Percentiles rank a stretch among this genome's conserved stretches.
These are phyloP conservation scores for Callospermophilus lateralis DNA, from an alignment of 2,113 vertebrate genomes.

Conservation along the genomic window DNA sequence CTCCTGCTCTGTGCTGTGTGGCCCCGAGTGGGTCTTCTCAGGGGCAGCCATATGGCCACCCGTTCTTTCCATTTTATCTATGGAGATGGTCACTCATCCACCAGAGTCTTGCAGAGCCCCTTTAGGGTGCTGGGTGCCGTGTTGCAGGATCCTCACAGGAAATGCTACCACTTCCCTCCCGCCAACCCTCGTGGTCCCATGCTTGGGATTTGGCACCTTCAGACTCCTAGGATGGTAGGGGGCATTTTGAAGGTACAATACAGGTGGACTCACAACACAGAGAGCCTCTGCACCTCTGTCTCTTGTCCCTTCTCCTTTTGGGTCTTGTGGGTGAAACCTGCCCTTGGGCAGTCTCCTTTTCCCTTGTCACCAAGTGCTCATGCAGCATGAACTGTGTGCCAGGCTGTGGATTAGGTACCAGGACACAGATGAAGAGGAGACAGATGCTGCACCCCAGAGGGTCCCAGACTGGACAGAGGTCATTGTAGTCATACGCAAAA, in stretches of 20 bases:
- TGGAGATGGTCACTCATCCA: neutral
- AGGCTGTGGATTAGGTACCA: neutral
- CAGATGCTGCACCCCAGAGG: neutral
- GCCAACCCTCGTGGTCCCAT: neutral
- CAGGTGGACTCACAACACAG: no score
- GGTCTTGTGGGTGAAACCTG: neutral
- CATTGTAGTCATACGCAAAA: no score
- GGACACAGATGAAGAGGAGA: neutral
- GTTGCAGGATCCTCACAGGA: neutral
- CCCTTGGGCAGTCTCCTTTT: neutral
- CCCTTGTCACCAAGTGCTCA: neutral
- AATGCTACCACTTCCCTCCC: no score
- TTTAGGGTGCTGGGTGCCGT: neutral
- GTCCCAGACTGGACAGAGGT: no score
- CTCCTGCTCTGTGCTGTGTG: neutral
- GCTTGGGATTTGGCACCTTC: neutral
- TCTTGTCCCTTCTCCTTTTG: neutral
- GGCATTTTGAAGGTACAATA: neutral
- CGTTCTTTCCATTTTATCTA: no score
- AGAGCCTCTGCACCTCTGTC: neutral
- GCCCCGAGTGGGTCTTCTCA: neutral
- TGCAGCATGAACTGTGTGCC: neutral
- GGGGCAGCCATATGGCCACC: no score
- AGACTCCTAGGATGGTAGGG: neutral
- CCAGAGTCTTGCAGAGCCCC: fast-evolving